These are phyloP conservation scores for Bovichtus diacanthus DNA, from an alignment of 2,797 vertebrate genomes.

Conservation along the genomic window DNA sequence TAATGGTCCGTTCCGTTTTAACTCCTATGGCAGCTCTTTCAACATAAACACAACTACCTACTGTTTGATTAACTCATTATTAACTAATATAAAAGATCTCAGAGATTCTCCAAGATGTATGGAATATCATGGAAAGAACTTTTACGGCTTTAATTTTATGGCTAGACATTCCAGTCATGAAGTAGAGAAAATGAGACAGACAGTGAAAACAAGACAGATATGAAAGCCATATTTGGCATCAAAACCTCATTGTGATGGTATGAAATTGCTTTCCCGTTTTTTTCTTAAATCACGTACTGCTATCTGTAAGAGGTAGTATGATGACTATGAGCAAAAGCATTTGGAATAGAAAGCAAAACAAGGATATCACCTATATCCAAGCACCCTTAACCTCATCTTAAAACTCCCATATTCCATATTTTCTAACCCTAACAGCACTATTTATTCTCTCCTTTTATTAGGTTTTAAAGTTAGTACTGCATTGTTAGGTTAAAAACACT, in stretches of 20 bases:
- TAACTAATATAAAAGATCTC: constrained; percentile 42
- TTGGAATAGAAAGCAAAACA: neutral
- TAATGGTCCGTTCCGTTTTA: constrained; percentile 54
- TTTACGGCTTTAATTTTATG: constrained; percentile 8
- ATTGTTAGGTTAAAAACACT: neutral
- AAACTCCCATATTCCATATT: neutral
- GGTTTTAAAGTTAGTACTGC: neutral
- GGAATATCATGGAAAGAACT: constrained; percentile 32
- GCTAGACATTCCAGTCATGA: constrained; percentile 27
- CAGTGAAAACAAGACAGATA: constrained; percentile 28
- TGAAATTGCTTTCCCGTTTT: constrained; percentile 13
- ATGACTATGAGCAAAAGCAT: constrained; percentile 12
- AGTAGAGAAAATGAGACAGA: constrained; percentile 27
- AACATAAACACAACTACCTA: constrained; percentile 23
- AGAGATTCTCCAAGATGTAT: constrained; percentile 22
- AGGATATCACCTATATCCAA: neutral
- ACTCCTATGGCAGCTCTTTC: constrained; percentile 41
- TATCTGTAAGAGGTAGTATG: constrained; percentile 19
- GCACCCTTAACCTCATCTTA: neutral
- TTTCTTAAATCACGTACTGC: constrained; percentile 21
- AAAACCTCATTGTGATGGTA: constrained; percentile 11
- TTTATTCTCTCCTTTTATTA: neutral
- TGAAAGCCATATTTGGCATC: constrained; percentile 56
- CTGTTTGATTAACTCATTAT: constrained; percentile 54
- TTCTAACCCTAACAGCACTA: neutral